phyloP scores from a whole-genome alignment of 2,113 vertebrate species.

The Carollia perspicillata region DNA sequence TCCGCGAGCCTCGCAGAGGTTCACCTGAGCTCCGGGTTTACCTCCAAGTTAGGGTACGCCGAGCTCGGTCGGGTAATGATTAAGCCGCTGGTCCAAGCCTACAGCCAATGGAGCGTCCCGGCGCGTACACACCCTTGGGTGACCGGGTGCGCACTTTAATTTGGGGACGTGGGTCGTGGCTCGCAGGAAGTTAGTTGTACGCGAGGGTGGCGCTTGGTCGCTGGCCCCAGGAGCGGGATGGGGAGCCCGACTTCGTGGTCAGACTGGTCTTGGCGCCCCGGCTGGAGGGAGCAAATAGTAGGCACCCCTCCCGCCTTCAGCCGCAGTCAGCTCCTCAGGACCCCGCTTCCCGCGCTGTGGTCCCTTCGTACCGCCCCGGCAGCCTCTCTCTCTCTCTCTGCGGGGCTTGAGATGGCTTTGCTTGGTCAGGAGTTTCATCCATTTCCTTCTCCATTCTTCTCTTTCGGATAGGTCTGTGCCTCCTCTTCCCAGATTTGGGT shows the following conservation, averaged over 20 bases:
- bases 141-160: neutral
- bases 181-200: neutral
- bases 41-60: neutral
- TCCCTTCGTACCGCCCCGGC: neutral
- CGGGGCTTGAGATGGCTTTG: neutral
- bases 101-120: neutral
- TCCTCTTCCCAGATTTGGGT: neutral
- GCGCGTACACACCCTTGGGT: slow-evolving; percentile 35
- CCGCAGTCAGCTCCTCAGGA: neutral
- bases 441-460: neutral
- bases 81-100: neutral
- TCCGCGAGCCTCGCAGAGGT: neutral
- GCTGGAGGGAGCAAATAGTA: neutral
- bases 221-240: accelerated
- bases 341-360: accelerated
- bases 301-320: neutral
- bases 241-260: neutral
- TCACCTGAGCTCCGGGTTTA: neutral
- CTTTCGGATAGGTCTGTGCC: neutral
- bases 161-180: neutral
- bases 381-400: neutral
- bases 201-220: neutral
- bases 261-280: accelerated
- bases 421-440: neutral
- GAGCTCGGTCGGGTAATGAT: slow-evolving; percentile 34